Evolutionary conservation across 2,888 invertebrate genomes (phyloP).

Genomic region (Aphidoletes aphidimyza): DNA sequence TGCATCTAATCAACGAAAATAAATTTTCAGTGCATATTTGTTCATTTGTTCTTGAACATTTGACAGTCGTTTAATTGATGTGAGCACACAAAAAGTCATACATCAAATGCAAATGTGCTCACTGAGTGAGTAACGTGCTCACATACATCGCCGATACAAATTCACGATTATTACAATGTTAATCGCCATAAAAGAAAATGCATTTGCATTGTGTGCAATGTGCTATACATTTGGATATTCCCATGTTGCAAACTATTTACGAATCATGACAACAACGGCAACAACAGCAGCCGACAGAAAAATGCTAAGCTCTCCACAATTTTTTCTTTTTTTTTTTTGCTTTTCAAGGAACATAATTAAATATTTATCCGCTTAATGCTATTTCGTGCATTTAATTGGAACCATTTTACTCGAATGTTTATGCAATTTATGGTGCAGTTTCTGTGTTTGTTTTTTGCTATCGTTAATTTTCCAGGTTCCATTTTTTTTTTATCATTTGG

Average conservation of each 20-base stretch:
- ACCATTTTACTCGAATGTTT: slow-evolving; percentile 21
- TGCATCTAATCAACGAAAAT: too few relatives aligned
- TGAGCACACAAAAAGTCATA: background rate
- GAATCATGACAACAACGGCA: background rate
- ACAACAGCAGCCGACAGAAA: background rate
- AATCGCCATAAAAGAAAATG: slow-evolving; percentile 27
- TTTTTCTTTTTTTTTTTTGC: background rate
- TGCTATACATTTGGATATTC: slow-evolving; percentile 3
- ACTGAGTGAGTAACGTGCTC: background rate
- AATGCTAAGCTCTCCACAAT: background rate
- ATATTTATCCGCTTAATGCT: slow-evolving; percentile 14
- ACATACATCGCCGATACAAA: background rate
- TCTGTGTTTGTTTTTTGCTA: background rate
- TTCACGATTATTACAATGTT: background rate
- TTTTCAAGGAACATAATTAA: slow-evolving; percentile 22
- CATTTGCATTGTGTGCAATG: slow-evolving; percentile 33
- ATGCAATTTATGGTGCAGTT: background rate
- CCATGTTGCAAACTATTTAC: background rate
- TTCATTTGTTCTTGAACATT: slow-evolving; percentile 51
- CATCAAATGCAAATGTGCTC: slow-evolving; percentile 37
- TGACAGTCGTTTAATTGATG: slow-evolving; percentile 46
- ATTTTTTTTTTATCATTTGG: background rate
- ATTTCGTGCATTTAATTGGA: slow-evolving; percentile 46
- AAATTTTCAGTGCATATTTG: too few relatives aligned
- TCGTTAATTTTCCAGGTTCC: background rate